Evolutionary conservation across 2,888 invertebrate species (phyloP), one percentile per base, ranked within the genome.

Genomic region (Hyposoter dolosus): DNA sequence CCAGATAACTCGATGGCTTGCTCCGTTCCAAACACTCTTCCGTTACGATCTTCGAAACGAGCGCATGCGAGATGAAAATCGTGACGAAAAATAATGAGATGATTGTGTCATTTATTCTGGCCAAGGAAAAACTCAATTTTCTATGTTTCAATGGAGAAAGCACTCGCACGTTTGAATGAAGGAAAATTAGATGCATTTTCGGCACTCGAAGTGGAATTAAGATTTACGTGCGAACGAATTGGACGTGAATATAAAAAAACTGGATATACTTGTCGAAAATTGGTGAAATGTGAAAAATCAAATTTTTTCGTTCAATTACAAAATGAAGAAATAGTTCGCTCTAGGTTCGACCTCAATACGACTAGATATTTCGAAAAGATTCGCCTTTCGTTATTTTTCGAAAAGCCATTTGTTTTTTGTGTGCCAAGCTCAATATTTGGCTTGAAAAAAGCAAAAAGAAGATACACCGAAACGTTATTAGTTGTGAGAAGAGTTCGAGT

Each of bases 91-190:
- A 35, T 0, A 81, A 72, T 45, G 23, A 56, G 15, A 79, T 68
- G 77, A 75, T 68, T 28, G 66, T 45, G 68, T 75, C 82, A 79
- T 78, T 85, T 69, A 78, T 78, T 75, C 53, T 50, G 78, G 85
- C 75, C 78, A 82, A 50, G 60, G 47, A 32, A 74, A 69, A 60
- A 35, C 66, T n/a, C 10, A n/a, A 69, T 60, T 50, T 53, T 23
- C 15, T 75, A 69, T 32, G 69, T 3, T 28, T 17, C 40, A 7
- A 63, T 63, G 19, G 23, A n/a, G 32, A 9, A 47, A 56, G 53
- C 40, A 69, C 17, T 71, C 63, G 63, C 71, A n/a, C n/a, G n/a
- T n/a, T 45, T n/a, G 10, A 23, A 65, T 12, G n/a, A 63, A 12
- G 63, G 63, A 40, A 40, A 40, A 50, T 69, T 65, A 47, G 0